Evolutionary conservation across 2,113 vertebrate genomes (phyloP).

Genomic region (Gallinago jamesoni): DNA sequence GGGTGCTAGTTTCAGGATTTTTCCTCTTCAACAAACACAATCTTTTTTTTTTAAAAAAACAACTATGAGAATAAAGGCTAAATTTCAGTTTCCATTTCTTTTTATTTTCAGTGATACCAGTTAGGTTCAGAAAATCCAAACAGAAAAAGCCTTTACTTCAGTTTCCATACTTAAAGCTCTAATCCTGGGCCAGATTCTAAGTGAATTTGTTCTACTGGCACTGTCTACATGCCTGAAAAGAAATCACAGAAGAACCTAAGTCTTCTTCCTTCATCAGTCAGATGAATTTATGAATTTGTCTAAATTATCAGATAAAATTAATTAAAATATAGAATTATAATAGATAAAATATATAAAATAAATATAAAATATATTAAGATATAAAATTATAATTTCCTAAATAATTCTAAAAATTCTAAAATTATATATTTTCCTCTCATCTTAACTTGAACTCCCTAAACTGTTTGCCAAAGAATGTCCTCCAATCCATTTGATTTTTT

Average conservation of each 20-base stretch:
- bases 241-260: background rate
- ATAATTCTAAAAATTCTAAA: background rate
- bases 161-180: background rate
- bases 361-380: too few species aligned
- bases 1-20: background rate
- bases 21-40: background rate
- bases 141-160: background rate
- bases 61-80: background rate
- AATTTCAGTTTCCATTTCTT: background rate
- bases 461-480: background rate
- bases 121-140: background rate
- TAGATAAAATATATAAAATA: too few species aligned
- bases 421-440: background rate
- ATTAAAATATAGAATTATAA: too few species aligned
- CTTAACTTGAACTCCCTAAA: background rate
- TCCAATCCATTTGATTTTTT: background rate
- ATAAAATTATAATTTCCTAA: too few species aligned
- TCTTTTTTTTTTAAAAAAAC: background rate
- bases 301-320: too few species aligned
- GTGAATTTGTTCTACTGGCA: background rate
- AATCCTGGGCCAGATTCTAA: background rate
- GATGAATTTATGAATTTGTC: background rate
- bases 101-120: background rate
- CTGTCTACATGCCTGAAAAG: background rate
- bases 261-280: background rate